These are phyloP conservation scores for Brenthis daphne DNA, from an alignment of 2,888 invertebrate species.

Conservation along the genomic window DNA sequence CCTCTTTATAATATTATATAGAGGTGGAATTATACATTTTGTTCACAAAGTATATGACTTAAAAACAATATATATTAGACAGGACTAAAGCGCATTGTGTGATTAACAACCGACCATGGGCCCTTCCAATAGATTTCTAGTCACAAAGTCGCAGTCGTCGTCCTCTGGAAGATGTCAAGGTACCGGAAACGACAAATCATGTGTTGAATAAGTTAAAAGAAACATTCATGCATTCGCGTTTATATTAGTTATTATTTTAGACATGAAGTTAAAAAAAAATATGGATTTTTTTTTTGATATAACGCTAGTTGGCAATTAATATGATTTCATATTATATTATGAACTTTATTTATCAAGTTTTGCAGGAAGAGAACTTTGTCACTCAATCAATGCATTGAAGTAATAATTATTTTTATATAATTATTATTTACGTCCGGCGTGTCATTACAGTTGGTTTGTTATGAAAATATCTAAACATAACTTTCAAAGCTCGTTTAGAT, in stretches of 20 bases:
- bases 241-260: no score
- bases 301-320: background rate
- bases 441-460: no score
- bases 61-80: no score
- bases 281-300: background rate
- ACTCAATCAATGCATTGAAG: background rate
- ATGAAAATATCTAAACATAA: no score
- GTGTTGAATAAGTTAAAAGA: slow-evolving; percentile 1
- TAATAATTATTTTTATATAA: background rate
- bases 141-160: slow-evolving; percentile 1
- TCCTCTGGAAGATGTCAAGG: background rate
- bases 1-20: no score
- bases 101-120: background rate
- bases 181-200: slow-evolving; percentile 16
- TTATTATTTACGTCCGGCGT: no score
- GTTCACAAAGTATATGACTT: no score
- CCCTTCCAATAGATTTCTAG: slow-evolving; percentile 1
- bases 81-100: background rate
- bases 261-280: background rate
- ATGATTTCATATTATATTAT: background rate
- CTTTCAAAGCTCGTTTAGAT: no score
- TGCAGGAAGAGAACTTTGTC: slow-evolving; percentile 25
- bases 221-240: background rate
- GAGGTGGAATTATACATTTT: no score
- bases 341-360: slow-evolving; percentile 5